Evolutionary conservation across 2,113 vertebrate genomes (phyloP), one percentile per base, ranked within the genome.

Genomic region (Cervus canadensis): DNA sequence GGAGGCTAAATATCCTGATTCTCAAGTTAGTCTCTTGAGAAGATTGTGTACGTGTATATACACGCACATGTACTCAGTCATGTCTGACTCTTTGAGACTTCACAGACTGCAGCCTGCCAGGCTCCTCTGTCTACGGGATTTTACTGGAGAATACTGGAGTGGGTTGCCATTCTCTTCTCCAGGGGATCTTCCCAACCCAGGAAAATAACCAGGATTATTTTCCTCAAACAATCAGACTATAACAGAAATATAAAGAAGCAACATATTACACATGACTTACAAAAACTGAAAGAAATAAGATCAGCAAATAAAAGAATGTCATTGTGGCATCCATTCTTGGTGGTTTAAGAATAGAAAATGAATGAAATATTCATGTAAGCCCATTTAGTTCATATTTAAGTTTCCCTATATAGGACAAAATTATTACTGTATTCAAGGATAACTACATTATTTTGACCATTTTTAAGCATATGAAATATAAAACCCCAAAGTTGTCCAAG

Each of bases 401-500:
- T 50, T 89, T 79, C 36, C 12, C 50, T 74, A 60, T 30, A 85
- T 5, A 91, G 17, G 96, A 91, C 52, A 64, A 86, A 81, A 94
- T 54, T 62, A 78, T 90, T 78, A 96, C 85, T 54, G 67, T 16
- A 91, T 60, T 96, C 26, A 79, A 86, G 56, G 43, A 48, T 95
- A 95, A 71, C 16, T 84, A 56, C 12, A 59, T 48, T 94, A 92
- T 94, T 95, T 48, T 87, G 71, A 87, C 17, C 71, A 90, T 67
- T 93, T 30, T 88, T 95, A 94, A 91, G 59, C 28, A 90, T 19
- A 52, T 45, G 62, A 93, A 85, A 95, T 30, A 64, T 74, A 92
- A 95, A 45, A 79, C 26, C 26, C 64, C 60, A 83, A 76, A 94
- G 48, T 1, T 92, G 45, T 88, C 93, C 36, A 89, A 87, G 52